phyloP scores from a whole-genome alignment of 1,140 invertebrate genomes.

The Teleogryllus occipitalis region DNA sequence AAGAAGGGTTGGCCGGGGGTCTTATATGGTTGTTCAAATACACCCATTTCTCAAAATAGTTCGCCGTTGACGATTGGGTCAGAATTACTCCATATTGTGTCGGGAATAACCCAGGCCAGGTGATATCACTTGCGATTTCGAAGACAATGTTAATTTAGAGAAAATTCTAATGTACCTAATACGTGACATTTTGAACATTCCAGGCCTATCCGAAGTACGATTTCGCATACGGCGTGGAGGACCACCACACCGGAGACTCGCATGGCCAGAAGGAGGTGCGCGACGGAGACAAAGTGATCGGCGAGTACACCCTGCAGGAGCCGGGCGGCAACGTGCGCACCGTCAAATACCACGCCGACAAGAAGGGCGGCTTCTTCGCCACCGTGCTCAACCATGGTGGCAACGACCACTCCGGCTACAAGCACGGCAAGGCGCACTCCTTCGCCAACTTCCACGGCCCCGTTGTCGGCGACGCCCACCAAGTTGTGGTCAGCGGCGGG shows the following conservation, averaged over 20 bases:
- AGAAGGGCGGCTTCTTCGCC: conserved; percentile 29
- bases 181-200: too few relatives aligned
- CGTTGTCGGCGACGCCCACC: conserved; percentile 33
- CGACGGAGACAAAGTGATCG: conserved; percentile 23
- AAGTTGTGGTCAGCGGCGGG: conserved; percentile 24
- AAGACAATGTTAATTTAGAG: too few relatives aligned
- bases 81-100: too few relatives aligned
- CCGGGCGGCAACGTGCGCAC: conserved; percentile 39
- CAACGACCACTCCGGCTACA: conserved; percentile 14
- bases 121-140: too few relatives aligned
- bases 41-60: too few relatives aligned
- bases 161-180: too few relatives aligned
- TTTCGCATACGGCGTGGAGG: conserved; percentile 26
- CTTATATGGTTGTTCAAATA: too few relatives aligned
- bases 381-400: conserved; percentile 7
- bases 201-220: conserved; percentile 24
- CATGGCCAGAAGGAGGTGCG: conserved; percentile 24
- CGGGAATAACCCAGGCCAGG: too few relatives aligned
- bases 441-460: conserved; percentile 40
- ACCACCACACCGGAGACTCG: conserved; percentile 25
- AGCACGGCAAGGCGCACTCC: conserved; percentile 35
- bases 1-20: too few relatives aligned
- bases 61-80: too few relatives aligned
- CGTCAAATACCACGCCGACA: conserved; percentile 31
- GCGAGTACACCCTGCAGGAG: conserved; percentile 32